Evolutionary conservation across 2,888 invertebrate genomes (phyloP).

Genomic region (Drosophila flavopinicola): DNA sequence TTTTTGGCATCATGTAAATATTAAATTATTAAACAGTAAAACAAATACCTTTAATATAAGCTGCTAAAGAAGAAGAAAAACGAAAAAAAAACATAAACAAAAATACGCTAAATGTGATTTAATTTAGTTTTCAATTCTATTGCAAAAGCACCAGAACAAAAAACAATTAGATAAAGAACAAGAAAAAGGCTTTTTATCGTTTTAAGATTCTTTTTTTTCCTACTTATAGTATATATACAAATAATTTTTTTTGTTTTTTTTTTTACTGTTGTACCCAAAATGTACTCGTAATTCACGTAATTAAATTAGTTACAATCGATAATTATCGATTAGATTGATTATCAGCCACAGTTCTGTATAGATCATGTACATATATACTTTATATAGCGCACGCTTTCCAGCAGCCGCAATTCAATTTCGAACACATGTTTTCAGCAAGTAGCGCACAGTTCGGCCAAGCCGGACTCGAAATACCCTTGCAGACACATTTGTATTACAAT

Average conservation of each 20-base stretch:
- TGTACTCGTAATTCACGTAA: conserved; percentile 38
- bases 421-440: not conserved
- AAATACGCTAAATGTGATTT: conserved; percentile 74
- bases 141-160: conserved; percentile 32
- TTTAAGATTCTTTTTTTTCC: conserved; percentile 52
- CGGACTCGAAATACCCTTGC: conserved; percentile 16
- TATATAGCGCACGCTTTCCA: conserved; percentile 16
- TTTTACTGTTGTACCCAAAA: conserved; percentile 33
- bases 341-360: conserved; percentile 1
- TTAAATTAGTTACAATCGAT: conserved; percentile 17
- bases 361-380: not conserved
- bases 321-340: conserved; percentile 1
- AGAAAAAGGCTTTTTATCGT: conserved; percentile 67
- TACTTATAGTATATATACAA: conserved; percentile 4
- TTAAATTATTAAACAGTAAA: conserved; percentile 41
- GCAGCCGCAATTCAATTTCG: conserved; percentile 17
- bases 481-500: not conserved
- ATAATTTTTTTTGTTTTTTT: conserved; percentile 27
- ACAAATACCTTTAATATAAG: conserved; percentile 28
- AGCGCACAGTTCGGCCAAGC: conserved; percentile 6
- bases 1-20: conserved; percentile 52
- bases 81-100: conserved; percentile 7
- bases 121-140: conserved; percentile 68
- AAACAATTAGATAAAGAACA: conserved; percentile 14
- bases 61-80: conserved; percentile 14